Conservation (phyloP, 2,888 invertebrate species). For the Hipparchia semele region DNA sequence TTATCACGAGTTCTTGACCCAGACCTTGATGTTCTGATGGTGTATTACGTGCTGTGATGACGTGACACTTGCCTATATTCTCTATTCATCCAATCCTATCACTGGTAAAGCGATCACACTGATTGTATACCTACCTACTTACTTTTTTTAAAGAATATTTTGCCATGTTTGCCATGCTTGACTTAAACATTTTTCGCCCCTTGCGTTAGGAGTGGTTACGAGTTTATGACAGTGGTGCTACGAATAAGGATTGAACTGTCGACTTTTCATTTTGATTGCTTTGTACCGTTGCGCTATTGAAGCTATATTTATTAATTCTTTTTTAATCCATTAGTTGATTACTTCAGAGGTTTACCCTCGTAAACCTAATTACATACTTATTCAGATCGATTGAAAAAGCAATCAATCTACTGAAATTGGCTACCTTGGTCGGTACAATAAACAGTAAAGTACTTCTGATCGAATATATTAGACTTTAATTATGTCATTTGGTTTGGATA, state of each 20-base stretch:
- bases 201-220: too few relatives aligned
- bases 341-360: not conserved
- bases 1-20: constrained; percentile 28
- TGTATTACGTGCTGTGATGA: too few relatives aligned
- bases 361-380: not conserved
- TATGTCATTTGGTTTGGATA: too few relatives aligned
- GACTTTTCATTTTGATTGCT: not conserved
- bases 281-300: too few relatives aligned
- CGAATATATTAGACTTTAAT: too few relatives aligned
- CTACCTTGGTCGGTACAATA: not conserved
- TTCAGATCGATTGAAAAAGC: not conserved
- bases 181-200: too few relatives aligned
- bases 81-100: not conserved
- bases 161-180: too few relatives aligned
- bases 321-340: not conserved
- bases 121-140: not conserved
- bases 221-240: too few relatives aligned
- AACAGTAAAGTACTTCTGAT: not conserved
- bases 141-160: not conserved
- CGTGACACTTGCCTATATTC: not conserved
- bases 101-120: not conserved
- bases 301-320: too few relatives aligned
- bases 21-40: constrained; percentile 23
- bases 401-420: not conserved
- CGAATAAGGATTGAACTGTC: too few relatives aligned